These are phyloP conservation scores for Cassiopea xamachana DNA, from an alignment of 30 jellyfish, hydroid and myxozoan species.

Conservation along the genomic window DNA sequence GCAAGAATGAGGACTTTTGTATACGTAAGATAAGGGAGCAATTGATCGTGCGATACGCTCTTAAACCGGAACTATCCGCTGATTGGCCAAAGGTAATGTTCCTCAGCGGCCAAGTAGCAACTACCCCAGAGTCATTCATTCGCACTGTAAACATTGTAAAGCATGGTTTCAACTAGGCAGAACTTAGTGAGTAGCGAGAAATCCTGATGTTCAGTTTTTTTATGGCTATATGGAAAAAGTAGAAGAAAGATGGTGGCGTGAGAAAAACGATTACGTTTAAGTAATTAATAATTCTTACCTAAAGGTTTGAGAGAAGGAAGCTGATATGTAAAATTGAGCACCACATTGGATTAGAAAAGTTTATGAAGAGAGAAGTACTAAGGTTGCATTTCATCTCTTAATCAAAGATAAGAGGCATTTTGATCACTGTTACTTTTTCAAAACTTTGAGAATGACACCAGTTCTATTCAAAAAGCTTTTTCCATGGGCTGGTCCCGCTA, in stretches of 20 bases:
- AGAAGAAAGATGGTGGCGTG: neutral
- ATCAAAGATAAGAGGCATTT: conserved; percentile 36
- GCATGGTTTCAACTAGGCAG: neutral
- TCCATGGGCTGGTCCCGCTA: conserved; percentile 12
- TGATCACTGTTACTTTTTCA: conserved; percentile 53
- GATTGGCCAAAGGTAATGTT: too few relatives aligned
- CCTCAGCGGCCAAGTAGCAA: too few relatives aligned
- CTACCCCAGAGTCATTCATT: too few relatives aligned
- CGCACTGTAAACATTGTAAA: too few relatives aligned
- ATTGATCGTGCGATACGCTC: too few relatives aligned
- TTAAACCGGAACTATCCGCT: too few relatives aligned
- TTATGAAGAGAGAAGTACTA: conserved; percentile 46
- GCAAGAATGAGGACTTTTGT: too few relatives aligned
- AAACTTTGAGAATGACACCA: conserved; percentile 46
- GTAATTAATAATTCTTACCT: conserved; percentile 1
- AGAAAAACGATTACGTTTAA: neutral
- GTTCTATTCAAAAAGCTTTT: conserved; percentile 30
- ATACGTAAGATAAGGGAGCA: too few relatives aligned
- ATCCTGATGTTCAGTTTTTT: neutral
- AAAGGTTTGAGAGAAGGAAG: conserved; percentile 9
- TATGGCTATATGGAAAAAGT: neutral
- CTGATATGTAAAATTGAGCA: neutral
- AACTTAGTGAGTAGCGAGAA: neutral
- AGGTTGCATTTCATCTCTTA: conserved; percentile 41
- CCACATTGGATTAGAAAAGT: conserved; percentile 42